Evolutionary conservation across 2,797 vertebrate species (phyloP), one percentile per base, ranked within the genome.

Genomic region (Yasuhikotakia modesta): DNA sequence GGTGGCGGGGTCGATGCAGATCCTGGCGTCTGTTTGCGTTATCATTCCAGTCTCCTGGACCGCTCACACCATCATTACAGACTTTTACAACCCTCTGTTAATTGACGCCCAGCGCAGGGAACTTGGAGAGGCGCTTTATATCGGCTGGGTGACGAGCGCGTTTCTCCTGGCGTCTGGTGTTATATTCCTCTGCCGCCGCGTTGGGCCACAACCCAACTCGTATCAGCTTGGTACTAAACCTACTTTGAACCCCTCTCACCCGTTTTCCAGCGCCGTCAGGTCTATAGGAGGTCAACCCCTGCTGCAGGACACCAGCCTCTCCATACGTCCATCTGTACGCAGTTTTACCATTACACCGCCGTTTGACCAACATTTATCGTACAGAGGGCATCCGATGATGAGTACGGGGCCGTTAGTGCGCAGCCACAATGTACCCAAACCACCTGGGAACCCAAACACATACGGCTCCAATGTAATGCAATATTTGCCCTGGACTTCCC

Each of bases 1-100:
- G 67, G 86, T 89, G 0, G 93, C 94, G 0, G 96, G 97, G 14
- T 73, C 84, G 0, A 90, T 95, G 87, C 93, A 96, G 63, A 79
- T 97, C 0, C n/a, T 94, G 72, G 89, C 96, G 0, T 93, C 91
- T 3, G 1, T 94, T 67, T 93, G 95, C 0, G 85, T 95, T 24
- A 85, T 97, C 53, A 86, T 94, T 79, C 92, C 94, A 0, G 92
- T 95, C 32, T 93, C 89, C 81, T 94, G 92, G 91, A 89, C 90
- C 0, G 94, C 89, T 5, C 85, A 85, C 48, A 76, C 32, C 69
- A 89, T 95, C 81, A 85, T 95, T 30, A 83, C 2, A 0, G 91
- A 94, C 6, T 95, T 95, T 84, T 91, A 93, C 46, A 85, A 93
- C 73, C 91, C 93, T 0, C 32, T 69, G 0, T 58, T 94, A 68